Evolutionary conservation across 2,888 invertebrate species (phyloP).

Genomic region (Cheilosia pagana): DNA sequence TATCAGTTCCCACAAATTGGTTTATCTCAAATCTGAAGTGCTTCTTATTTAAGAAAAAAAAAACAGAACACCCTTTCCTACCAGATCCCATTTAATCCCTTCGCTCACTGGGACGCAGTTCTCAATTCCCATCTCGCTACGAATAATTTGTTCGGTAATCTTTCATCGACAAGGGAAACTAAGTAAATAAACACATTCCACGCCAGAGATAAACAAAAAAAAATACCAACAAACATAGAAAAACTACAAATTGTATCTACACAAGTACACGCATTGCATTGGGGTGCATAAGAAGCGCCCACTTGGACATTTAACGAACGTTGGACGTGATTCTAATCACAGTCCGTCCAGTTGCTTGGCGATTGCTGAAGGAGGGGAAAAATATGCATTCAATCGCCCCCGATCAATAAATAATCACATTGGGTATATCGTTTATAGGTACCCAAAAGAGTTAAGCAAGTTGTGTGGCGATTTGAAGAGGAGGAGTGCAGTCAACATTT

Average conservation of each 20-base stretch:
- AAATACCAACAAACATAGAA: not conserved
- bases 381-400: slow-evolving; percentile 39
- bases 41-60: slow-evolving; percentile 47
- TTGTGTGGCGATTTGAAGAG: not conserved
- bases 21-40: slow-evolving; percentile 61
- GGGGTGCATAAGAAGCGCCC: slow-evolving; percentile 45
- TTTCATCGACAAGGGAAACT: slow-evolving; percentile 49
- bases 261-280: slow-evolving; percentile 27
- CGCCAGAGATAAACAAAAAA: slow-evolving; percentile 20
- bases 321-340: slow-evolving; percentile 34
- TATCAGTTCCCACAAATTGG: slow-evolving; percentile 50
- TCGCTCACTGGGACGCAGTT: slow-evolving; percentile 40
- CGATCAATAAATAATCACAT: slow-evolving; percentile 41
- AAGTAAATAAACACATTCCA: slow-evolving; percentile 65
- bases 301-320: slow-evolving; percentile 15
- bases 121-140: slow-evolving; percentile 41
- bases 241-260: not conserved
- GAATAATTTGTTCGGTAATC: slow-evolving; percentile 57
- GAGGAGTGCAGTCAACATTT: not conserved
- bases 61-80: too few relatives aligned
- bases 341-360: not conserved
- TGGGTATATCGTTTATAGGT: not conserved
- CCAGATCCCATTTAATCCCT: slow-evolving; percentile 53
- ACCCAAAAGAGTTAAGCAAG: not conserved
- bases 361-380: slow-evolving; percentile 10